Evolutionary conservation across 2,113 vertebrate species (phyloP), one percentile per base, ranked within the genome.

Genomic region (Patagioenas fasciata): DNA sequence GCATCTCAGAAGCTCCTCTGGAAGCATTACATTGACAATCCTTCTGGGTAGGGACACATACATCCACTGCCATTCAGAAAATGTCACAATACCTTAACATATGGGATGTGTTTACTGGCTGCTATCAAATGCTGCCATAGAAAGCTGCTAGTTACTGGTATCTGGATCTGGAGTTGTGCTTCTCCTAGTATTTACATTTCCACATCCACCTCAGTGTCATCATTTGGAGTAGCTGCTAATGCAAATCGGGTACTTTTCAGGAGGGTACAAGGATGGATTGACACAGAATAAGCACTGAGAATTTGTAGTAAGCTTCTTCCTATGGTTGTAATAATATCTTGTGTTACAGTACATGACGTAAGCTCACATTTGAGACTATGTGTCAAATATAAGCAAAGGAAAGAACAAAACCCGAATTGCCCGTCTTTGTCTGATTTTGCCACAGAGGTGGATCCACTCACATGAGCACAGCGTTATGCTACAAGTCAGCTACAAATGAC

Each of bases 401-500:
- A 95, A 89, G 32, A 93, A 89, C 34, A 89, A 80, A 88, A 82
- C 10, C 50, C 66, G 66, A 96, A 79, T 1, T 70, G 29, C 47
- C 58, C 13, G 0, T 7, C 21, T 80, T 47, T 62, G 62, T 90
- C 34, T 61, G 77, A 75, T 57, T 88, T 94, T 93, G 57, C 66
- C 10, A 11, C 84, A 91, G 92, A 92, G 80, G 92, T 79, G 93
- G 91, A 93, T 93, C 31, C 73, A 73, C 73, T 94, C 58, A 38
- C 53, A 66, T 94, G 80, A 87, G 50, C 73, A 80, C 36, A 61
- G 34, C 3, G 6, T 81, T 69, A 48, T 54, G n/a, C 83, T 86
- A 73, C 60, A 96, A 92, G 31, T 92, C 88, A 84, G 73, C 66
- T 96, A 73, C 66, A 80, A 87, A 95, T 96, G 78, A 94, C 80